Evolutionary conservation across 2,888 invertebrate genomes (phyloP).

Genomic region (Watsonalla cultraria): DNA sequence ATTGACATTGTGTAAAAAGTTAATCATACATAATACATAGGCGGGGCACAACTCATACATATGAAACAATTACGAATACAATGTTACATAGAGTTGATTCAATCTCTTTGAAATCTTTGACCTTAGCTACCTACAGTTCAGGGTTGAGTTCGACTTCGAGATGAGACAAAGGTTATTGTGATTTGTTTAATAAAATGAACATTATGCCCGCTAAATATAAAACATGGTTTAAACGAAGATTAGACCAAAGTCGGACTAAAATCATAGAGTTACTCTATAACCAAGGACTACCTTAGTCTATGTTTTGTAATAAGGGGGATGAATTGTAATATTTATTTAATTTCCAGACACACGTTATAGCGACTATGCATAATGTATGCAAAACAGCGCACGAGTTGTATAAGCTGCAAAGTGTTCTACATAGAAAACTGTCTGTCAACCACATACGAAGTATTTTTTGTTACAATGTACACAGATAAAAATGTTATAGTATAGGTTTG

Average conservation of each 20-base stretch:
- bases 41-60: constrained; percentile 5
- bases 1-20: constrained; percentile 40
- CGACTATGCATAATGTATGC: background rate
- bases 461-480: no score
- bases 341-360: background rate
- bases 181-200: background rate
- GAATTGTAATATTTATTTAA: no score
- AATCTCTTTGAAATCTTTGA: background rate
- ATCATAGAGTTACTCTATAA: no score
- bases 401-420: background rate
- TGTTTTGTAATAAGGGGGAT: no score
- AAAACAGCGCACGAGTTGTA: background rate
- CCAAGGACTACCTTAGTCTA: no score
- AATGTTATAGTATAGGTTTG: no score
- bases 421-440: no score
- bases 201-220: no score
- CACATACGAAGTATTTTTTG: no score
- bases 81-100: background rate
- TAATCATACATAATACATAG: constrained; percentile 6
- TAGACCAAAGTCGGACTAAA: no score
- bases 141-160: background rate
- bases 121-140: background rate
- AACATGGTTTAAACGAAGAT: no score
- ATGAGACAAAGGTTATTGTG: background rate
- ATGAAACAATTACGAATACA: background rate